Conservation (phyloP, 2,797 vertebrate species). For the Sebastes hubbsi region DNA sequence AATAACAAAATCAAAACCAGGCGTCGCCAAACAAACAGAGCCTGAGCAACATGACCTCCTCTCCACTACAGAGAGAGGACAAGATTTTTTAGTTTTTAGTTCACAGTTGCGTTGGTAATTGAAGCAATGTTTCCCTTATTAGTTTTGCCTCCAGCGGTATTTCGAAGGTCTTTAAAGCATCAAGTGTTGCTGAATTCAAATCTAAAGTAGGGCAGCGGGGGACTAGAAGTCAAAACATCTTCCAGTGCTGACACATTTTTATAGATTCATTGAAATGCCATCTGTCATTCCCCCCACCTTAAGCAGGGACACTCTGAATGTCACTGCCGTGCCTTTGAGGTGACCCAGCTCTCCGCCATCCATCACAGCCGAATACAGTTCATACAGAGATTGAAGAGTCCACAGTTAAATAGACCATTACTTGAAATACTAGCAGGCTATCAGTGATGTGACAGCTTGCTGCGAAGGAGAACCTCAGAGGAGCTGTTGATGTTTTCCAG, state of each 20-base stretch:
- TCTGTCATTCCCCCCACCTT: slow-evolving; percentile 68
- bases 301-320: slow-evolving; percentile 68
- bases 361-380: slow-evolving; percentile 67
- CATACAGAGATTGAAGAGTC: slow-evolving; percentile 36
- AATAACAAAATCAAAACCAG: too few species aligned
- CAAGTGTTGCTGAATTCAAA: neutral
- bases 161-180: neutral
- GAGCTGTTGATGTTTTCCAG: neutral
- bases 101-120: too few species aligned
- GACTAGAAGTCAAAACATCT: slow-evolving; percentile 44
- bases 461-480: slow-evolving; percentile 9
- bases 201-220: slow-evolving; percentile 48
- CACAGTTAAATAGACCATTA: slow-evolving; percentile 38
- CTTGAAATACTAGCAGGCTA: slow-evolving; percentile 35
- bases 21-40: too few species aligned
- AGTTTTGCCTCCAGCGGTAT: neutral
- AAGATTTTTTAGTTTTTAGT: too few species aligned
- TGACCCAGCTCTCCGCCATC: slow-evolving; percentile 71
- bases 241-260: slow-evolving; percentile 59
- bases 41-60: too few species aligned
- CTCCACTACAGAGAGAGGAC: too few species aligned
- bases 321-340: slow-evolving; percentile 66
- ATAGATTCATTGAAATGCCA: slow-evolving; percentile 74
- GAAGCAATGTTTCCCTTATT: neutral
- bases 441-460: slow-evolving; percentile 29